Base-by-base conservation (phyloP, 2,888 invertebrate genomes). In the Eupeodes luniger region DNA sequence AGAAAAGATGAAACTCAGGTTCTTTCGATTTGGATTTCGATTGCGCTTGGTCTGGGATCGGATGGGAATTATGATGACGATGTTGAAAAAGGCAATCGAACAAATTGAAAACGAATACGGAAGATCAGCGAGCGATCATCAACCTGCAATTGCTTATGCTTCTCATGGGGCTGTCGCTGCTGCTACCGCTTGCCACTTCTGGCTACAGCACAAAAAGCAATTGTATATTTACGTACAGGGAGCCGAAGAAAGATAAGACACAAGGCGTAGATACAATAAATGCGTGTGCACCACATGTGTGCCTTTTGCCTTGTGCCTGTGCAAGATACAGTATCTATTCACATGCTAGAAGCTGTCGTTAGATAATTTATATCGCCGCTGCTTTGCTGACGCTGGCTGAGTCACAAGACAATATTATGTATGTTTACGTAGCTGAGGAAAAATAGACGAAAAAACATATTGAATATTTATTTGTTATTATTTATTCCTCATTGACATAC, bases 41-140 rank as follows among this genome's bases (percentile, higher is more conserved):
- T 36, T 57, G 27, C 34, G 27, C 34, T n/a, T 47, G 4, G 19
- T 64, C 62, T 44, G 6, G 11, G 14, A 47, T 2, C 19, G 59
- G 16, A 44, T 61, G 53, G 77, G 5, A 9, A 40, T 9, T 40
- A 40, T 40, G 40, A 40, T 4, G 40, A 40, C 40, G 40, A 4
- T 40, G 40, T 7, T 66, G 67, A 44, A 70, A 44, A 64, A 77
- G 40, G 55, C 53, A 78, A 51, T 61, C 77, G 36, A 76, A 64
- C 75, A 79, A 81, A 87, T 77, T 80, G 53, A 61, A 78, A 76
- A 81, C 78, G 77, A 88, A 81, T 81, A 88, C 85, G 88, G 88
- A 88, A 88, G 85, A 85, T 75, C 66, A 61, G 61, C 27, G 64
- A 70, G 79, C 88, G 85, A 89, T 89, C 87, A 89, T 89, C 89